Evolutionary conservation across 2,113 vertebrate species (phyloP).

Genomic region (Mesitornis unicolor): DNA sequence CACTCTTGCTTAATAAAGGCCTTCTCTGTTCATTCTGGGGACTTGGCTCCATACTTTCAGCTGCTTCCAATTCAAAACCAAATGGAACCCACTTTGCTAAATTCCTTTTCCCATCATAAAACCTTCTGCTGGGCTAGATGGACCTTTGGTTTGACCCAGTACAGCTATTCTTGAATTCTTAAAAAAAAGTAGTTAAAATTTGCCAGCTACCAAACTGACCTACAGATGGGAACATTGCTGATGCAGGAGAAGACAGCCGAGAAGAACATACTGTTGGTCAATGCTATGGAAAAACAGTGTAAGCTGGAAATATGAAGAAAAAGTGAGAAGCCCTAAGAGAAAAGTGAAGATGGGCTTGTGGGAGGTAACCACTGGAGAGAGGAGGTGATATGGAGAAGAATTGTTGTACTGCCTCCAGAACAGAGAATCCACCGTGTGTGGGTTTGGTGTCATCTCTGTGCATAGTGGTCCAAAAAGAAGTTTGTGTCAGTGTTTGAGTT

Average conservation of each 20-base stretch:
- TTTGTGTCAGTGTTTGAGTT: neutral
- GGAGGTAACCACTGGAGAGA: neutral
- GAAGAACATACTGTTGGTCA: neutral
- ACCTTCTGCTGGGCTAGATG: neutral
- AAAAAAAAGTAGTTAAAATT: neutral
- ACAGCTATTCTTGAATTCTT: neutral
- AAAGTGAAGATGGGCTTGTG: neutral
- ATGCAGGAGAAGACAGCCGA: neutral
- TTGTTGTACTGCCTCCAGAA: neutral
- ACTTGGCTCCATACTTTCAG: neutral
- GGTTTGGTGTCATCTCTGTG: neutral
- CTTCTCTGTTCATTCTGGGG: neutral
- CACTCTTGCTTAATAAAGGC: neutral
- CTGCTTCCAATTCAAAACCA: neutral
- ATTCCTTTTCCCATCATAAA: neutral
- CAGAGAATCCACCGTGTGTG: neutral
- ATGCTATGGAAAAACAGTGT: neutral
- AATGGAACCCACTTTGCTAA: neutral
- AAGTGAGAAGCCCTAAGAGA: neutral
- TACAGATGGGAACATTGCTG: neutral
- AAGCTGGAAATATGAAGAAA: neutral
- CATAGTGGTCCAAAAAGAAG: neutral
- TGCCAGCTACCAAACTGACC: neutral
- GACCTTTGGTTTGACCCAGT: neutral
- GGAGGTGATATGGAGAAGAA: neutral